Base-by-base conservation (phyloP, 2,113 vertebrate genomes). In the Aythya baeri region DNA sequence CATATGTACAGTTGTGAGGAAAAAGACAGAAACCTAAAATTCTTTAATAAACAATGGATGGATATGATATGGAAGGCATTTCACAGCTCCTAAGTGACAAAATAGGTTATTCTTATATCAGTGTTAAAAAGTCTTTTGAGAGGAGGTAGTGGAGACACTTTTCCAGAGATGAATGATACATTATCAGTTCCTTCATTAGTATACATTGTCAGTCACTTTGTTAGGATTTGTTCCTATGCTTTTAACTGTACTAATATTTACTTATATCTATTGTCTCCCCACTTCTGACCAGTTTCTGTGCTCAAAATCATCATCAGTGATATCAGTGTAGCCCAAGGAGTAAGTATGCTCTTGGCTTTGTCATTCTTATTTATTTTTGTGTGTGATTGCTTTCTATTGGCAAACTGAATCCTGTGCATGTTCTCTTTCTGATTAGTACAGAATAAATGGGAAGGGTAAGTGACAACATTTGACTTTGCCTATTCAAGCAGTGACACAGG, bases 401-500 rank as follows among this genome's bases (percentile, higher is more conserved):
- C 41, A 82, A 17, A 66, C 36, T 46, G 38, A 79, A 73, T 92
- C 66, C 62, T 22, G 11, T 79, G 36, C 26, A 21, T 70, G 59
- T 68, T 16, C 31, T 13, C 25, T 52, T 84, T 70, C 74, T 83
- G 55, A 73, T 91, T 92, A 73, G 74, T 73, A 52, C 25, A 83
- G 67, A 79, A 67, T 82, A 92, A 93, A 92, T 70, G 32, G 18
- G 41, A 78, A 86, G 83, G 59, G 38, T 73, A 94, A 91, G 46
- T 82, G 92, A 86, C 77, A 88, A 44, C 50, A 79, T 66, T 92
- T 96, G 88, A 89, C 93, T 93, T 95, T 89, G 62, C 41, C 50
- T 88, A 23, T 92, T 94, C 36, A 95, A 84, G 76, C 13, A 20
- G 80, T 71, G 88, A 76, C 83, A 92, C 46, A 75, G 72, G 68